Evolutionary conservation across 92 coral and sea anemone species (phyloP), one percentile per base, ranked within the genome.

Genomic region (Nematostella vectensis): DNA sequence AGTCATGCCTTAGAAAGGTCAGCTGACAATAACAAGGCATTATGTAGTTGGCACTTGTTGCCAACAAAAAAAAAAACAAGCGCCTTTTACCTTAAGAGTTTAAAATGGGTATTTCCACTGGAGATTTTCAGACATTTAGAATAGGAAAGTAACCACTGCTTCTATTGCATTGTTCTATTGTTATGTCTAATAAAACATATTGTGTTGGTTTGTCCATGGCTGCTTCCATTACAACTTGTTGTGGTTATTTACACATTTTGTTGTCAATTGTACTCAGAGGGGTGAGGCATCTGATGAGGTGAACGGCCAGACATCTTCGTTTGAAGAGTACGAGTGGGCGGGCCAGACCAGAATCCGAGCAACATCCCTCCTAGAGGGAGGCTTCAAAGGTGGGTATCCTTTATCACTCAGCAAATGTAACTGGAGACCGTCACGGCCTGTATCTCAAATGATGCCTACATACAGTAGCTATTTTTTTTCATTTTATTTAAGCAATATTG

Each of bases 341-440:
- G 95, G 95, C 28, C 95, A 85, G 62, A 85, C 84, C 0, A 85
- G 95, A 72, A 85, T 85, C 70, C 67, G 95, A 29, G 95, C 95
- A 1, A 71, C 95, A 27, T 62, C 88, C 55, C 51, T 80, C 24
- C 62, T 85, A 54, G 95, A 85, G 27, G 95, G 95, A 23, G 95
- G 95, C 25, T 83, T 62, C 49, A 71, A 70, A 79, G 94, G 94
- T 83, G 55, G 2, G 45, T 36, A 22, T 18, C n/a, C n/a, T n/a
- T n/a, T n/a, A 44, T 13, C n/a, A n/a, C n/a, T n/a, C n/a, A n/a
- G n/a, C n/a, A n/a, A 18, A 53, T 19, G 2, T 16, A 22, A 37
- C 48, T 33, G 37, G 15, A 22, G 27, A 31, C n/a, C n/a, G n/a
- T n/a, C n/a, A n/a, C n/a, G n/a, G 24, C n/a, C 23, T 55, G 39